Evolutionary conservation across 2,113 vertebrate species (phyloP), one percentile per base, ranked within the genome.

Genomic region (Mastomys coucha): DNA sequence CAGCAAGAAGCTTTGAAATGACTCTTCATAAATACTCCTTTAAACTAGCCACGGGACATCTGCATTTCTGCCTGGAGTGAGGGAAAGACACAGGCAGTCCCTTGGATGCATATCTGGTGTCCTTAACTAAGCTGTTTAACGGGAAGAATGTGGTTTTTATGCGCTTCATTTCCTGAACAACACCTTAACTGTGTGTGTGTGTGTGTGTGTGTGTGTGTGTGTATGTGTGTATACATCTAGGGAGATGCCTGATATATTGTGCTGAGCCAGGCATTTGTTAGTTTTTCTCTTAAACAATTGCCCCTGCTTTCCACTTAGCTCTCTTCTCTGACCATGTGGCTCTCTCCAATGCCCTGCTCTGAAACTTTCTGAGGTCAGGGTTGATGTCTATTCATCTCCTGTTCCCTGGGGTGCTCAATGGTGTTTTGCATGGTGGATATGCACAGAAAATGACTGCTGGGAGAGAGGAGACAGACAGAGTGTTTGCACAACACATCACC

Each of bases 21-120:
- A 90, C 80, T 81, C 75, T 75, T 84, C 89, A 94, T 96, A 97
- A 98, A 97, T 97, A 93, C 42, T 80, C 76, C 88, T 95, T 92
- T 92, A 95, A 63, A 88, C 12, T 13, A 81, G 10, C 92, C 70
- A 84, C 45, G n/a, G 63, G 63, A 80, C 65, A 75, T 73, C 85
- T 60, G 76, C 51, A 86, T 49, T 53, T 93, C 76, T 95, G 19
- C 36, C 53, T 93, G n/a, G 60, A 80, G 87, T 14, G 51, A 70
- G 39, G 56, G n/a, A 60, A 65, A 84, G 56, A 56, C 63, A 75
- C 58, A 92, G 67, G 49, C n/a, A n/a, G 36, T 42, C 45, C 53
- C 56, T 70, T 31, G 20, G 36, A 39, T 31, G 75, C 87, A 36
- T 42, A 91, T 65, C 78, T 12, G 13, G 19, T 33, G 89, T 86